A percentile compares a stretch with the other conserved stretches of the same genome.
Evolutionary conservation across 2,888 invertebrate genomes (phyloP).

Genomic region (Xanthorhoe spadicearia): DNA sequence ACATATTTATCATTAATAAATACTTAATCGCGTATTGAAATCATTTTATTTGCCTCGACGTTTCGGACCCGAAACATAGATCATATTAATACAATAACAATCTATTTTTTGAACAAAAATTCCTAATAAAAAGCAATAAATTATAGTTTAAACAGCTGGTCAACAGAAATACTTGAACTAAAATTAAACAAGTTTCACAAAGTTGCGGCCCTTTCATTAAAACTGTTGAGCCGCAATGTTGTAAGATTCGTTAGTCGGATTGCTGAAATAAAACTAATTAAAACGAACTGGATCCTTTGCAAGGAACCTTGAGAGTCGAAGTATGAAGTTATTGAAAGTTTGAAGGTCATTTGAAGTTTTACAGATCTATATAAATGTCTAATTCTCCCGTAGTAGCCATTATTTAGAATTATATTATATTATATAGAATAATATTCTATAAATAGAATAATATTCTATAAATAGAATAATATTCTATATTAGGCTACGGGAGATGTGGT

Average conservation of each 20-base stretch:
- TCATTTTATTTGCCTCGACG: too few species aligned
- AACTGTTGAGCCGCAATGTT: conserved; percentile 75
- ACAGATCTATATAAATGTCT: too few species aligned
- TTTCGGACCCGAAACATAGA: too few species aligned
- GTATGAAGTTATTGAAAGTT: conserved; percentile 4
- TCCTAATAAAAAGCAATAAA: background rate
- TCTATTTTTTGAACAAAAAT: background rate
- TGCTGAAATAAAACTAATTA: conserved; percentile 77
- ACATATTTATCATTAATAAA: too few species aligned
- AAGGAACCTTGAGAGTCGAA: conserved; percentile 32
- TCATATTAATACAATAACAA: background rate
- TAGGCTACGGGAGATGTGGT: too few species aligned
- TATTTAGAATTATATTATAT: too few species aligned
- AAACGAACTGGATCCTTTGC: conserved; percentile 52
- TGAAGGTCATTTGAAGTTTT: background rate
- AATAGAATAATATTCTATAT: too few species aligned
- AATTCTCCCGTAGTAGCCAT: too few species aligned
- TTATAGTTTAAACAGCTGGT: conserved; percentile 28
- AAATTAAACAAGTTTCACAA: conserved; percentile 67
- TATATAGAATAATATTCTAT: too few species aligned
- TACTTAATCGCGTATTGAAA: too few species aligned
- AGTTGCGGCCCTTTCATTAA: conserved; percentile 73
- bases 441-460: too few species aligned
- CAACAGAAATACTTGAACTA: conserved; percentile 57
- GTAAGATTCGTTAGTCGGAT: conserved; percentile 70